Conservation (phyloP, 2,797 vertebrate genomes). For the Eremophila alpestris region DNA sequence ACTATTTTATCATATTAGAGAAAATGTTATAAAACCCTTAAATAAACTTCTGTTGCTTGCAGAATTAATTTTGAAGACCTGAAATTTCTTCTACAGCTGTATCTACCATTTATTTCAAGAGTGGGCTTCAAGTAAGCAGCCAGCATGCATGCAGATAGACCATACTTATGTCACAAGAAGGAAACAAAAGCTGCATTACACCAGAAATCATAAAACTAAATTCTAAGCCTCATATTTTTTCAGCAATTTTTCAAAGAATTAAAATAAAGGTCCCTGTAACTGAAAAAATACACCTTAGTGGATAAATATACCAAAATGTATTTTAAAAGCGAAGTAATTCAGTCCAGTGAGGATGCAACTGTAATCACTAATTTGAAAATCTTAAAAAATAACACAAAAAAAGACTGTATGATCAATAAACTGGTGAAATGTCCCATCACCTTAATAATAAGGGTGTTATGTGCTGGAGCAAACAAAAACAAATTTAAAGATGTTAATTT, state of each 20-base stretch:
- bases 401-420: not conserved
- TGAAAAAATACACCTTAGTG: not conserved
- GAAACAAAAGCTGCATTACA: not conserved
- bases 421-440: not conserved
- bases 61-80: not conserved
- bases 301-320: not conserved
- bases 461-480: not conserved
- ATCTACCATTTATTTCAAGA: not conserved
- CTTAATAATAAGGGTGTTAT: not conserved
- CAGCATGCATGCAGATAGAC: not conserved
- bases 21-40: not conserved
- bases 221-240: not conserved
- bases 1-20: not conserved
- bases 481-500: not conserved
- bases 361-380: not conserved
- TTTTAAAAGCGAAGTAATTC: not conserved
- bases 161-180: accelerated
- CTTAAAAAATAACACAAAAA: not conserved
- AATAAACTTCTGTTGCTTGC: not conserved
- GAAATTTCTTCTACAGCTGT: not conserved
- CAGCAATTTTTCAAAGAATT: not conserved
- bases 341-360: not conserved
- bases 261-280: not conserved
- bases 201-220: not conserved
- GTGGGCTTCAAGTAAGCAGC: not conserved